Percentiles rank a stretch among this genome's conserved stretches.
phyloP scores from a whole-genome alignment of 2,113 vertebrate species.

The Nyctibius bracteatus region DNA sequence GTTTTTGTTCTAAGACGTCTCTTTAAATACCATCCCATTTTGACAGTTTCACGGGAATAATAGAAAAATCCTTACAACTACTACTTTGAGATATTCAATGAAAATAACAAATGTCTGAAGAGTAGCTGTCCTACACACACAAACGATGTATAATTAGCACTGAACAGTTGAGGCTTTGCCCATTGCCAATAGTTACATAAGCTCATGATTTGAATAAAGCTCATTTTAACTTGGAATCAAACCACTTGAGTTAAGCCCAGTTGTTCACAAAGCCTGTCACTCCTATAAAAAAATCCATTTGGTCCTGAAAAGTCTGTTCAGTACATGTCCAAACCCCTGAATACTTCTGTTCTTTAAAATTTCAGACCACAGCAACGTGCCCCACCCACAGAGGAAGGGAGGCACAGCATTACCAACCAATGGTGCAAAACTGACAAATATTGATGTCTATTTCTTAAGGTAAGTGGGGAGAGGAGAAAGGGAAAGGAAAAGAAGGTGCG shows the following conservation, averaged over 20 bases:
- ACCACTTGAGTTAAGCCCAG: background rate
- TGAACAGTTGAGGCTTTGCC: background rate
- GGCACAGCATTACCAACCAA: background rate
- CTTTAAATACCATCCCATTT: background rate
- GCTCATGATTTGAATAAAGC: background rate
- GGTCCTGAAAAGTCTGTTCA: background rate
- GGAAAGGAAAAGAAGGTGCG: background rate
- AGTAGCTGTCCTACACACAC: background rate
- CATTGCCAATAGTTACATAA: background rate
- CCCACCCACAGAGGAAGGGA: background rate
- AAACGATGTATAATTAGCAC: background rate
- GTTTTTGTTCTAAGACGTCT: background rate
- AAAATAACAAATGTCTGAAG: background rate
- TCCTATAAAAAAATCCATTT: background rate
- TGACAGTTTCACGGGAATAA: background rate
- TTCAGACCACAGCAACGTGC: background rate
- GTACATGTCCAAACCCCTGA: background rate
- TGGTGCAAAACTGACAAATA: background rate
- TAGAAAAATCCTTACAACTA: background rate
- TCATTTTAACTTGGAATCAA: slow-evolving; percentile 8
- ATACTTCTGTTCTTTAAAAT: background rate
- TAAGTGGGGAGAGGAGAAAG: background rate
- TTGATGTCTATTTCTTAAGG: background rate
- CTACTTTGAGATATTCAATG: background rate
- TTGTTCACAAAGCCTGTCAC: background rate